Evolutionary conservation across 2,888 invertebrate species (phyloP).

Genomic region (Crossocerus cetratus): DNA sequence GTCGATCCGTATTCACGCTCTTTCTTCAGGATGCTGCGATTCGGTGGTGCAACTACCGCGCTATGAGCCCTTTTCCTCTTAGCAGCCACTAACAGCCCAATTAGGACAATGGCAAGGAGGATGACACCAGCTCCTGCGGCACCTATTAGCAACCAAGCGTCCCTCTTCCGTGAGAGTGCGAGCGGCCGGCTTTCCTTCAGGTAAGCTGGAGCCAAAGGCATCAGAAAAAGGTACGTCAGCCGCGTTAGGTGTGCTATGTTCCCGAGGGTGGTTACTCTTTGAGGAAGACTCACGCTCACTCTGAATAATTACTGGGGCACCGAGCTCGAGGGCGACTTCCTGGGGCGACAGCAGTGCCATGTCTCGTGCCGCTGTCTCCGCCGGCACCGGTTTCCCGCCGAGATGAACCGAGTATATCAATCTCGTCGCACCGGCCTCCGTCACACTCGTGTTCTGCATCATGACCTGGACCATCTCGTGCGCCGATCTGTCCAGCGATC

Average conservation of each 20-base stretch:
- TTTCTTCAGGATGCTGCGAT: constrained; percentile 64
- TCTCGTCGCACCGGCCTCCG: constrained; percentile 66
- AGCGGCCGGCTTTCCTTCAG: constrained; percentile 82
- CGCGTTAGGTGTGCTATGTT: background rate
- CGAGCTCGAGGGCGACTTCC: constrained; percentile 86
- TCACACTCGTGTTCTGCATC: constrained; percentile 72
- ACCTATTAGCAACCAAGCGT: constrained; percentile 83
- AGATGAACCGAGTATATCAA: constrained; percentile 89
- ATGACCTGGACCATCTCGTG: constrained; percentile 69
- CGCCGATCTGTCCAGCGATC: constrained; percentile 34
- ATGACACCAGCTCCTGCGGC: constrained; percentile 81
- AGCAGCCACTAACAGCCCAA: constrained; percentile 62
- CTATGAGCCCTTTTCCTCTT: constrained; percentile 71
- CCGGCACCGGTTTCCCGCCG: constrained; percentile 88
- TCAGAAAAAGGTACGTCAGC: background rate
- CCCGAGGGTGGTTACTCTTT: constrained; percentile 3
- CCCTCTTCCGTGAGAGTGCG: constrained; percentile 79
- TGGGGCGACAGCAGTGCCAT: constrained; percentile 89
- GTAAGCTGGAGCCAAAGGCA: constrained; percentile 79
- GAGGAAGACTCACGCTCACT: constrained; percentile 86
- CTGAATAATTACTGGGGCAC: constrained; percentile 87
- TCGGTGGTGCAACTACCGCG: constrained; percentile 67
- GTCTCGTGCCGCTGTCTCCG: constrained; percentile 88
- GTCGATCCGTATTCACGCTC: constrained; percentile 64
- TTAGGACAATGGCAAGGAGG: constrained; percentile 77